Percentiles rank a stretch among this genome's conserved stretches.
phyloP scores from a whole-genome alignment of 2,797 vertebrate species.

The Mastacembelus armatus region DNA sequence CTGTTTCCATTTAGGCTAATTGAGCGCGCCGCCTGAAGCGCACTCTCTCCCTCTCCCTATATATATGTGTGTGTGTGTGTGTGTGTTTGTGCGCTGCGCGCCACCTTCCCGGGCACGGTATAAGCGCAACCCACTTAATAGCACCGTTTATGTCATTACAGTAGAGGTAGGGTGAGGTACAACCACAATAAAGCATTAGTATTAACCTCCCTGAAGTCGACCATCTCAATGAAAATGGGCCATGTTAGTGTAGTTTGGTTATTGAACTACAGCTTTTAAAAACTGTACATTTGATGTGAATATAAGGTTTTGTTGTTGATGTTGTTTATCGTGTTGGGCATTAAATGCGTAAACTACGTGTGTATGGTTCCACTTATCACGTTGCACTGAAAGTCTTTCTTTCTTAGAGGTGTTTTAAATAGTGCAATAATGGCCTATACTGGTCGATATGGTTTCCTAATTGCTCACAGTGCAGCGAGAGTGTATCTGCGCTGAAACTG shows the following conservation, averaged over 20 bases:
- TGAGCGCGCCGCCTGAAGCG: slow-evolving; percentile 82
- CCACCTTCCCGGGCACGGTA: slow-evolving; percentile 79
- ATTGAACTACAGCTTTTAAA: no score
- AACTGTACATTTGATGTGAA: no score
- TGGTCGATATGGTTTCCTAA: neutral
- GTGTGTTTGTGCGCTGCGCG: slow-evolving; percentile 55
- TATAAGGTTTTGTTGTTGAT: no score
- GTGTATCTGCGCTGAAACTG: neutral
- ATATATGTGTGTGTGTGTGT: slow-evolving; percentile 31
- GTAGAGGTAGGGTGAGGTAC: slow-evolving; percentile 88
- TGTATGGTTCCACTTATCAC: neutral
- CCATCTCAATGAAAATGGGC: slow-evolving; percentile 71
- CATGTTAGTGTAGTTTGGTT: neutral
- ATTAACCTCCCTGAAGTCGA: slow-evolving; percentile 87
- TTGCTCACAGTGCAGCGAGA: neutral
- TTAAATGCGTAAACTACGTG: no score
- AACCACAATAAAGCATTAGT: slow-evolving; percentile 89
- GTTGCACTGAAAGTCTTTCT: neutral
- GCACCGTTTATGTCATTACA: slow-evolving; percentile 88
- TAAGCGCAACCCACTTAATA: slow-evolving; percentile 84
- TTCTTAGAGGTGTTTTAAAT: neutral
- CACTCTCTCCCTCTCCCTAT: slow-evolving; percentile 30
- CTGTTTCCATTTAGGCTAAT: slow-evolving; percentile 96
- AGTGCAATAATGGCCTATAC: neutral
- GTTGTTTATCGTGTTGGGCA: no score